Evolutionary conservation across 37 sponge, comb jelly and placozoan genomes (phyloP).

Genomic region (Cladorhizidae sp.): DNA sequence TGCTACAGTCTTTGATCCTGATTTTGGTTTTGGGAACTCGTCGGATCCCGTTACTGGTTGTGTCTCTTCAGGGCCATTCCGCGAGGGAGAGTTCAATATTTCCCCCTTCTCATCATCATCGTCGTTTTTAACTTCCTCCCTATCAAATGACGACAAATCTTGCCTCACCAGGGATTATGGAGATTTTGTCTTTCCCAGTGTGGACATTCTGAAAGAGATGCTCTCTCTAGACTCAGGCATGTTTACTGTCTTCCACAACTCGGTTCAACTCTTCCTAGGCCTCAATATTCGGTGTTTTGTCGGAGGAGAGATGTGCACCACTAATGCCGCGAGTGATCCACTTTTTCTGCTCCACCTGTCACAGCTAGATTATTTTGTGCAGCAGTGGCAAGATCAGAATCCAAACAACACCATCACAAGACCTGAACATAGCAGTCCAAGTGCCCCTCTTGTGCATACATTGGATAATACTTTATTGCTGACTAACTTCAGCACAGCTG

Average conservation of each 20-base stretch:
- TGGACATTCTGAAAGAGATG: slow-evolving; percentile 3
- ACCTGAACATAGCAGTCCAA: slow-evolving; percentile 14
- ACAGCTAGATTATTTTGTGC: slow-evolving; percentile 39
- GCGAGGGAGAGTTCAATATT: slow-evolving; percentile 29
- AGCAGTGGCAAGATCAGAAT: slow-evolving; percentile 60
- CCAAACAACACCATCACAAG: slow-evolving; percentile 10
- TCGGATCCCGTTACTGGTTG: slow-evolving; percentile 28
- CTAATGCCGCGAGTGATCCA: slow-evolving; percentile 65
- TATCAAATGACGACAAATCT: background rate
- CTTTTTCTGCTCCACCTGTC: slow-evolving; percentile 48
- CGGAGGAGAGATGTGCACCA: slow-evolving; percentile 64
- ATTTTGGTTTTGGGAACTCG: slow-evolving; percentile 63
- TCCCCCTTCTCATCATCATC: background rate
- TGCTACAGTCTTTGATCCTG: slow-evolving; percentile 47
- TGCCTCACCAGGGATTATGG: slow-evolving; percentile 55
- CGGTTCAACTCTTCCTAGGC: slow-evolving; percentile 20
- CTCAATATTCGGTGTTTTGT: slow-evolving; percentile 48
- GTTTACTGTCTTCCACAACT: slow-evolving; percentile 24
- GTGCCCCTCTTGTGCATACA: slow-evolving; percentile 29
- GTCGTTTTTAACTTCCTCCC: background rate
- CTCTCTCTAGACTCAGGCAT: slow-evolving; percentile 21
- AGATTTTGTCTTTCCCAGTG: background rate
- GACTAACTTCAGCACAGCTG: slow-evolving; percentile 40
- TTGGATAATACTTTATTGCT: slow-evolving; percentile 43
- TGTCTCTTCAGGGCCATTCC: slow-evolving; percentile 65